Percentiles rank a stretch among this genome's conserved stretches.
These are phyloP conservation scores for Hydrozoanthus tunicans DNA, from an alignment of 64 coral and sea anemone species.

Conservation along the genomic window DNA sequence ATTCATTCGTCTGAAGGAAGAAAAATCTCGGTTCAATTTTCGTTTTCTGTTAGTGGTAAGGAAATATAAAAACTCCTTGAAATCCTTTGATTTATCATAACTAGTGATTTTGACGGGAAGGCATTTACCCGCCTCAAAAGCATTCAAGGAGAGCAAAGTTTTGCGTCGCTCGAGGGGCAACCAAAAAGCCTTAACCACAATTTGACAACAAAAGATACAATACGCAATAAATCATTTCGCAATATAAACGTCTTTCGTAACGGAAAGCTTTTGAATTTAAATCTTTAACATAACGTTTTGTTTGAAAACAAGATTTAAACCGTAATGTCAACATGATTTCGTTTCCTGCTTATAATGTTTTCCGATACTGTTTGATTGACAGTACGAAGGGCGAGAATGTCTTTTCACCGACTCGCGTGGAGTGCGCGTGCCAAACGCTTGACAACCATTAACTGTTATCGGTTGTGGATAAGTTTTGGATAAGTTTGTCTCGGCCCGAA, in stretches of 20 bases:
- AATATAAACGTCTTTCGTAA: constrained; percentile 4
- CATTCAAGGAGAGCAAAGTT: too few relatives aligned
- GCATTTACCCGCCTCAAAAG: too few relatives aligned
- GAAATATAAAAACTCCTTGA: too few relatives aligned
- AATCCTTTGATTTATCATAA: too few relatives aligned
- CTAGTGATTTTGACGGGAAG: too few relatives aligned
- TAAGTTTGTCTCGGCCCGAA: background rate
- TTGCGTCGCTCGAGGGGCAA: too few relatives aligned
- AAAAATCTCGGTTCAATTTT: too few relatives aligned
- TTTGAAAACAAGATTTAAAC: constrained; percentile 38
- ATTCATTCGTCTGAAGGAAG: too few relatives aligned
- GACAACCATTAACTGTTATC: background rate
- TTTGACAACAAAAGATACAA: background rate
- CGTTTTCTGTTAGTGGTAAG: too few relatives aligned
- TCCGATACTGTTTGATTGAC: constrained; percentile 20
- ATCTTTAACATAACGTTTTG: constrained; percentile 46
- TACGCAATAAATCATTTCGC: background rate
- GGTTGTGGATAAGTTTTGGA: background rate
- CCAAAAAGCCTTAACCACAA: background rate
- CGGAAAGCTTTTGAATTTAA: constrained; percentile 44
- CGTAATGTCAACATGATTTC: background rate
- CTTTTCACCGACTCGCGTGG: constrained; percentile 17
- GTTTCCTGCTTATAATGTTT: constrained; percentile 32
- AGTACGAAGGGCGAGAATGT: constrained; percentile 4
- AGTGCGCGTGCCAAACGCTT: constrained; percentile 20